Evolutionary conservation across 2,888 invertebrate species (phyloP).

Genomic region (Agonopterix alstromeriana): DNA sequence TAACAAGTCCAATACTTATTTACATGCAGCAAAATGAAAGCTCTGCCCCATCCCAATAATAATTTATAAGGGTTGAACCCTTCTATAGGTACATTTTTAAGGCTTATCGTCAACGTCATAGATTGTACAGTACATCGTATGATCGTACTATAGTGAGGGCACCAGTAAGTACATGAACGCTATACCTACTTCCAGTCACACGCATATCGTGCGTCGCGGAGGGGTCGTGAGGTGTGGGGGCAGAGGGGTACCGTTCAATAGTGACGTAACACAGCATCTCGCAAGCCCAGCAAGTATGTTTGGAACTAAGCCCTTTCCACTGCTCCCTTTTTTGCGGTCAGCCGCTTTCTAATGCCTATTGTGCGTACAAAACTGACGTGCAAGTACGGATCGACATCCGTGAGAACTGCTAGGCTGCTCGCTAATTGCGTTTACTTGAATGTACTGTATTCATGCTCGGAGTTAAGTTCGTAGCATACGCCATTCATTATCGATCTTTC

Average conservation of each 20-base stretch:
- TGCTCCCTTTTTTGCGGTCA: conserved; percentile 71
- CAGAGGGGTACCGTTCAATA: conserved; percentile 44
- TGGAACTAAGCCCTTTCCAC: conserved; percentile 52
- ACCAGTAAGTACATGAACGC: conserved; percentile 40
- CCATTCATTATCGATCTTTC: too few species aligned
- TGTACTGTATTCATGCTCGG: conserved; percentile 1
- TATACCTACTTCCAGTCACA: conserved; percentile 21
- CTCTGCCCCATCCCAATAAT: conserved; percentile 62
- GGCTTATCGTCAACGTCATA: conserved; percentile 41
- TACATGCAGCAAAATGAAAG: conserved; percentile 70
- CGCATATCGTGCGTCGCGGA: conserved; percentile 29
- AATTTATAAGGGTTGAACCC: conserved; percentile 69
- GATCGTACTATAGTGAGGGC: conserved; percentile 46
- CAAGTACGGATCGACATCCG: conserved; percentile 56
- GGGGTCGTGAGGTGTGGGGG: conserved; percentile 27
- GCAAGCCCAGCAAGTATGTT: conserved; percentile 34
- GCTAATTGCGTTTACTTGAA: conserved; percentile 38
- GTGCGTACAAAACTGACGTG: conserved; percentile 50
- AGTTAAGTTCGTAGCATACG: too few species aligned
- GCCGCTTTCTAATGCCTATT: conserved; percentile 71
- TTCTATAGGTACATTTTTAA: conserved; percentile 53
- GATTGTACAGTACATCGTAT: conserved; percentile 25
- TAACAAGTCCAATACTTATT: conserved; percentile 72
- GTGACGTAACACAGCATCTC: conserved; percentile 66
- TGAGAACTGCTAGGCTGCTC: conserved; percentile 48